Percentiles rank a stretch among this genome's conserved stretches.
phyloP scores from a whole-genome alignment of 2,113 vertebrate species.

The Hiodon tergisus region DNA sequence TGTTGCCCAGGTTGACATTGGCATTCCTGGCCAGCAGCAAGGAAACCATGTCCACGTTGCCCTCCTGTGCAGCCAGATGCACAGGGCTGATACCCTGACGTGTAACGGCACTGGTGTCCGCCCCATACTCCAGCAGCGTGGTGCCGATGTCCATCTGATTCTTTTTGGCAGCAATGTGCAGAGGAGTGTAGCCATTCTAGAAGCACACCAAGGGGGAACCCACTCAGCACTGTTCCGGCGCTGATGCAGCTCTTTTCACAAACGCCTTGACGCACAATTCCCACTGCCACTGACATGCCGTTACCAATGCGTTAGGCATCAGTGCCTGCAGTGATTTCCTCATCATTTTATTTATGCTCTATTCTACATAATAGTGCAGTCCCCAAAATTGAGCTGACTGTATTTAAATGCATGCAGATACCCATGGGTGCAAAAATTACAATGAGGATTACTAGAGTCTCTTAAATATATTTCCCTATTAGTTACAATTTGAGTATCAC shows the following conservation, averaged over 20 bases:
- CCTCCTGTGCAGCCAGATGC: constrained; percentile 91
- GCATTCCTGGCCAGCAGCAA: constrained; percentile 86
- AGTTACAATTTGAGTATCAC: too few species aligned
- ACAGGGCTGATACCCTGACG: constrained; percentile 90
- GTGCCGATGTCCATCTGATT: constrained; percentile 98
- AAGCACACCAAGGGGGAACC: constrained; percentile 8
- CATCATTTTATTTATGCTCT: too few species aligned
- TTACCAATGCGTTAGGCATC: too few species aligned
- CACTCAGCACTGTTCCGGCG: background rate
- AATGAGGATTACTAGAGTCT: background rate
- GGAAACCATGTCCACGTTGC: constrained; percentile 90
- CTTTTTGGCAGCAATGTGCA: constrained; percentile 97
- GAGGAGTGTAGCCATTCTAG: constrained; percentile 92
- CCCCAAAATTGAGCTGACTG: background rate
- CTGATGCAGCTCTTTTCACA: too few species aligned
- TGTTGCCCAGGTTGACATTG: constrained; percentile 82
- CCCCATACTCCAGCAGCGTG: constrained; percentile 90
- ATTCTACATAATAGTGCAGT: background rate
- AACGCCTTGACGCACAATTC: too few species aligned
- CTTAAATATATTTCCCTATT: background rate
- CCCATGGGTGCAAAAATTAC: background rate
- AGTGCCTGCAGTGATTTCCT: too few species aligned
- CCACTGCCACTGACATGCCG: too few species aligned
- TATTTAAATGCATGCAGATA: background rate
- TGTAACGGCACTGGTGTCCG: constrained; percentile 82